Evolutionary conservation across 2,797 vertebrate species (phyloP).

Genomic region (Sardinella longiceps): DNA sequence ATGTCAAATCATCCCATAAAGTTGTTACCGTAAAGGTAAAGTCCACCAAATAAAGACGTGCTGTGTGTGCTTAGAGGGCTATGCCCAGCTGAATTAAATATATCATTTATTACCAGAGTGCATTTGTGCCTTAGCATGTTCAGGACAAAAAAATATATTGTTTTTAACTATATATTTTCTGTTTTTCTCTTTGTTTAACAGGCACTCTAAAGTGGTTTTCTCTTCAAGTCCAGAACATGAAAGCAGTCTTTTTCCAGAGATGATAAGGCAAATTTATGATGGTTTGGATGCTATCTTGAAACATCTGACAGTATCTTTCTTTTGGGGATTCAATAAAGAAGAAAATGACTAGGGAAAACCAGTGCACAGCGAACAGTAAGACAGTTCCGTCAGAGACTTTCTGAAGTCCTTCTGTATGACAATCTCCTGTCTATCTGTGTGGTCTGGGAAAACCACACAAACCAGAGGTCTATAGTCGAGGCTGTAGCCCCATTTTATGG

Average conservation of each 20-base stretch:
- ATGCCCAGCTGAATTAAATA: slow-evolving; percentile 1
- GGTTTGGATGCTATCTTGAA: background rate
- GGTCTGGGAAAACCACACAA: slow-evolving; percentile 66
- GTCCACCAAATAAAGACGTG: slow-evolving; percentile 19
- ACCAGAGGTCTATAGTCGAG: slow-evolving; percentile 65
- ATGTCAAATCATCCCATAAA: slow-evolving; percentile 19
- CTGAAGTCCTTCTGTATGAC: background rate
- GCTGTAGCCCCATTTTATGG: slow-evolving; percentile 74
- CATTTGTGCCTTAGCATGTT: background rate
- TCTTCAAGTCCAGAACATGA: background rate
- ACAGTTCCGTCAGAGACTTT: background rate
- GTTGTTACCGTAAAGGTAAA: background rate
- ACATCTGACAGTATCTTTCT: background rate
- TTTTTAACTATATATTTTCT: background rate
- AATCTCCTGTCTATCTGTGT: slow-evolving; percentile 36
- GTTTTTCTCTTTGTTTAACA: slow-evolving; percentile 45
- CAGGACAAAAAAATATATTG: background rate
- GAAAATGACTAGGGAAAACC: background rate
- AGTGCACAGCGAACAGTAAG: background rate
- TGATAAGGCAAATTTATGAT: background rate
- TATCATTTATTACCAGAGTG: background rate
- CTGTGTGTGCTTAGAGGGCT: background rate
- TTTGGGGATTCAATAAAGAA: slow-evolving; percentile 13
- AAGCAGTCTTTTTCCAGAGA: background rate
- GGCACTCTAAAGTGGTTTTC: slow-evolving; percentile 38